Evolutionary conservation across 2,797 vertebrate species (phyloP).

Genomic region (Odontamblyopus rebecca): DNA sequence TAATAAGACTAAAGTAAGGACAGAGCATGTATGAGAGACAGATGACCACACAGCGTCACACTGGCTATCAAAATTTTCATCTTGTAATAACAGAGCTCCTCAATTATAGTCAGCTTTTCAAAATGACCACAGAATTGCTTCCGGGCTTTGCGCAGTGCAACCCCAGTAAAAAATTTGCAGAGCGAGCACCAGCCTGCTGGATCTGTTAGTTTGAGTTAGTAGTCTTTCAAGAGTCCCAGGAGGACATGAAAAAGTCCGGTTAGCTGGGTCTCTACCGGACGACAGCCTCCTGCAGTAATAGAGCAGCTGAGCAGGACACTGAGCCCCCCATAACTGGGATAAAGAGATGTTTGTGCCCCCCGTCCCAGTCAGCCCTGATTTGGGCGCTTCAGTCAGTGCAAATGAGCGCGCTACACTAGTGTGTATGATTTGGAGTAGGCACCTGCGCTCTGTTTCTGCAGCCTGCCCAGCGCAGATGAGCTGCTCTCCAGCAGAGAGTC

Average conservation of each 20-base stretch:
- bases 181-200: constrained; percentile 68
- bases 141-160: constrained; percentile 43
- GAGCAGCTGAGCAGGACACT: constrained; percentile 49
- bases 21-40: constrained; percentile 59
- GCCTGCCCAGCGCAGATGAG: constrained; percentile 89
- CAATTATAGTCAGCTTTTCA: constrained; percentile 56
- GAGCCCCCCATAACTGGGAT: constrained; percentile 61
- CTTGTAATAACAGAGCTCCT: constrained; percentile 63
- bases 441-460: constrained; percentile 94
- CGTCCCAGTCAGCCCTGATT: constrained; percentile 52
- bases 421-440: constrained; percentile 99
- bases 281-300: constrained; percentile 43
- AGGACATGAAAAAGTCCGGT: constrained; percentile 63
- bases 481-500: constrained; percentile 98
- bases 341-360: constrained; percentile 55
- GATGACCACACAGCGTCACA: constrained; percentile 68
- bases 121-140: constrained; percentile 59
- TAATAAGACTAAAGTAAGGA: constrained; percentile 68
- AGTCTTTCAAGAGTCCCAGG: constrained; percentile 66
- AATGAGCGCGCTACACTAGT: constrained; percentile 83
- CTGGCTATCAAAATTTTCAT: constrained; percentile 65
- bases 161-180: constrained; percentile 44
- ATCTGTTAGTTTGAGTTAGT: constrained; percentile 76
- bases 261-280: constrained; percentile 63
- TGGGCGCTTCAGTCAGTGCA: constrained; percentile 60